Percentiles rank a stretch among this genome's conserved stretches.
phyloP scores from a whole-genome alignment of 2,888 invertebrate species.

The Leucophora obtusa region DNA sequence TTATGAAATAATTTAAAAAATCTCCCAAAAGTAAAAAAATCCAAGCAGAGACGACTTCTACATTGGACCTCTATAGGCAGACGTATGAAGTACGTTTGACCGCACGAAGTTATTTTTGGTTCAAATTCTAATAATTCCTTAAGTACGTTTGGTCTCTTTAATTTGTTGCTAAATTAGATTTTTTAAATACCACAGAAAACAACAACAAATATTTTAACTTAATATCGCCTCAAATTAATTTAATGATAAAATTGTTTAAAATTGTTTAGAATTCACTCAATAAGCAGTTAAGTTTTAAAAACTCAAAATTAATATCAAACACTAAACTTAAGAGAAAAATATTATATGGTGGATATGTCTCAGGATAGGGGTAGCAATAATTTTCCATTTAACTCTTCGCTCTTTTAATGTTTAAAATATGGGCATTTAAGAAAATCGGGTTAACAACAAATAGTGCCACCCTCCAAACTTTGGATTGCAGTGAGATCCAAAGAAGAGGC shows the following conservation, averaged over 20 bases:
- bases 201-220: not conserved
- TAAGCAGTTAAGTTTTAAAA: no score
- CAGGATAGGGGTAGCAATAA: no score
- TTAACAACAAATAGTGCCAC: no score
- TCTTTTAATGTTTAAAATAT: no score
- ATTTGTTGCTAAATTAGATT: conserved; percentile 63
- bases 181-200: conserved; percentile 37
- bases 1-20: conserved; percentile 61
- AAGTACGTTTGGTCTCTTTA: conserved; percentile 52
- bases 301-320: no score
- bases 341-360: no score
- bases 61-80: conserved; percentile 44
- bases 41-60: not conserved
- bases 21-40: conserved; percentile 33
- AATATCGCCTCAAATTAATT: not conserved
- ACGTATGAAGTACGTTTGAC: conserved; percentile 66
- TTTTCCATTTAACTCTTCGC: no score
- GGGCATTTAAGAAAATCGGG: no score
- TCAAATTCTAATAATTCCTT: conserved; percentile 62
- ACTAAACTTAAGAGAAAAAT: no score
- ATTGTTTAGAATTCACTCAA: no score
- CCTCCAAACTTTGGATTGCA: no score
- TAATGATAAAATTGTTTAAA: not conserved
- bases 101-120: conserved; percentile 64
- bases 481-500: no score